These are phyloP conservation scores for Papilio machaon DNA, from an alignment of 1,140 invertebrate species.

Conservation along the genomic window DNA sequence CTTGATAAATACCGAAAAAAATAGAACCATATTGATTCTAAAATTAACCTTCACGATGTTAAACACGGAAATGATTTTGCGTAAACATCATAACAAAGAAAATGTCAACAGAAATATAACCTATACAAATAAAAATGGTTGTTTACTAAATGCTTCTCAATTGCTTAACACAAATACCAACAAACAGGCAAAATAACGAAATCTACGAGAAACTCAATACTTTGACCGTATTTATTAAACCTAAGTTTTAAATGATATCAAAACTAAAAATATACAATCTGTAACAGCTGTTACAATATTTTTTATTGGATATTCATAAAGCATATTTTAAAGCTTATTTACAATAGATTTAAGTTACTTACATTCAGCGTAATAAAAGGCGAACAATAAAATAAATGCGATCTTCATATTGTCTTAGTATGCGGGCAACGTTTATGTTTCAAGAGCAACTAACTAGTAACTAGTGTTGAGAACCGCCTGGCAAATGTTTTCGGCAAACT, in stretches of 20 bases:
- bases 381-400: constrained; percentile 59
- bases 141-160: background rate
- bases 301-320: background rate
- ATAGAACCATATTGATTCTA: background rate
- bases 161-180: background rate
- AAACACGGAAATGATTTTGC: too few species aligned
- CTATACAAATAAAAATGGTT: constrained; percentile 1
- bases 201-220: background rate
- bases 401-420: constrained; percentile 60
- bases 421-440: background rate
- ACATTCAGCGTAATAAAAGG: constrained; percentile 65
- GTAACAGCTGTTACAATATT: background rate
- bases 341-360: constrained; percentile 53
- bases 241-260: background rate
- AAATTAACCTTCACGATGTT: background rate
- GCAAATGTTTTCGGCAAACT: constrained; percentile 40
- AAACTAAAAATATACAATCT: background rate
- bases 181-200: background rate
- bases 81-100: constrained; percentile 24
- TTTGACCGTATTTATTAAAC: background rate
- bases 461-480: constrained; percentile 2
- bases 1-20: background rate
- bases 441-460: too few species aligned
- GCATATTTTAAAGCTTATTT: background rate
- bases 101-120: background rate